Evolutionary conservation across 2,797 vertebrate species (phyloP), one percentile per base, ranked within the genome.

Genomic region (Cottoperca gobio): DNA sequence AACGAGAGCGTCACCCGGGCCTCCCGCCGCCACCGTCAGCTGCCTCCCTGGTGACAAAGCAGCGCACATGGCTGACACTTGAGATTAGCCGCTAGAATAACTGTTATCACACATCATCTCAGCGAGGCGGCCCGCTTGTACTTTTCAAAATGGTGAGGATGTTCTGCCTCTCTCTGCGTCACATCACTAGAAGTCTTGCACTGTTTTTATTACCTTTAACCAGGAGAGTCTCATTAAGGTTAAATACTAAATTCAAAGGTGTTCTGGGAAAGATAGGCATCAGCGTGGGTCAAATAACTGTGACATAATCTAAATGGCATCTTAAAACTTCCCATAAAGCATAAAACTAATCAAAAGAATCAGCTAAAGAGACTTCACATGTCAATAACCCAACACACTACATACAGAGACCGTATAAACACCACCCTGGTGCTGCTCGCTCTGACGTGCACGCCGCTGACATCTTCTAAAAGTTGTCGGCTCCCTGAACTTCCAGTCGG

Each of bases 1-100:
- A 85, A 85, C 68, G 49, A 87, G 77, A 70, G 54, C 26, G 12
- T 59, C 68, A n/a, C 61, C 79, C 31, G 12, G 58, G 48, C 62
- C 21, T 33, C 63, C 78, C 6, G 24, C 71, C 8, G 43, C 77
- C 62, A 0, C 84, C 33, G 21, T 58, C 78, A 55, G 67, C 71
- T 33, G 37, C 37, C 61, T 53, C 61, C 61, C 50, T 4, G 1
- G 58, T 73, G 76, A 76, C 76, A 70, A 53, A 73, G 57, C 63
- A 1, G 73, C 4, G 10, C 78, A 50, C 83, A 55, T 1, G 6
- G 43, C 76, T 83, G 79, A 83, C 81, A 71, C 60, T 33, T 1
- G 58, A 76, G 76, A 89, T 85, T 73, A 86, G 65, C 58, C 1
- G 53, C 42, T 80, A 31, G 50, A 74, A 31, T 79, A 73, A 73